Evolutionary conservation across 1,140 invertebrate genomes (phyloP), one percentile per base, ranked within the genome.

Genomic region (Caenorhabditis tropicalis): DNA sequence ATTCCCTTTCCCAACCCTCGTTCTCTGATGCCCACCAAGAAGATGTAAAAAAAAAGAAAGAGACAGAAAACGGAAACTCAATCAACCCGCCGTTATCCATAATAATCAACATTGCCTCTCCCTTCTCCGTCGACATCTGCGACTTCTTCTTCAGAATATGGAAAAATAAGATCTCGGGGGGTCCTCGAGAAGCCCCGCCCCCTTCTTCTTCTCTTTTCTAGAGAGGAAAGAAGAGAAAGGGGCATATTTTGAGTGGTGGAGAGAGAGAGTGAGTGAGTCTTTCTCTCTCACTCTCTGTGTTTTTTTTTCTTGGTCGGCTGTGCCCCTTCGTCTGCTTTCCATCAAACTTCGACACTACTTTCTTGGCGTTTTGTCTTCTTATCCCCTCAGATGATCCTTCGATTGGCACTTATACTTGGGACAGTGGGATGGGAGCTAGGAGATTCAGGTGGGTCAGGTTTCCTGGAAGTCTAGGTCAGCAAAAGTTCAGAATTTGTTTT

Each of bases 171-270:
- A 46, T 74, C 36, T 74, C n/a, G 65, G 19, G 5, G n/a, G n/a
- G n/a, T n/a, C n/a, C n/a, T n/a, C n/a, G n/a, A 2, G 24, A 43
- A n/a, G 16, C 10, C 19, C 58, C 31, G 58, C 36, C 65, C 65
- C 4, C 53, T n/a, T 74, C 43, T 36, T 74, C 33, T 31, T 74
- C 31, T 65, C 58, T 19, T 65, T 65, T 33, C 43, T 74, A n/a
- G 43, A 36, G 43, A 29, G 36, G 29, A n/a, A 10, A 65, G 19
- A 46, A 46, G 33, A 31, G 24, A 46, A n/a, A 74, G 43, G 21
- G 36, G 65, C 43, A 74, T 74, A 74, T 74, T 74, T 74, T 74
- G 65, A 74, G 65, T 74, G 60, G 65, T 33, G 21, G 16, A 21
- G 58, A 36, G 12, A n/a, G 10, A 33, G 60, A 70, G 60, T 36